Conservation (phyloP, 2,113 vertebrate species). For the Lagopus leucura region DNA sequence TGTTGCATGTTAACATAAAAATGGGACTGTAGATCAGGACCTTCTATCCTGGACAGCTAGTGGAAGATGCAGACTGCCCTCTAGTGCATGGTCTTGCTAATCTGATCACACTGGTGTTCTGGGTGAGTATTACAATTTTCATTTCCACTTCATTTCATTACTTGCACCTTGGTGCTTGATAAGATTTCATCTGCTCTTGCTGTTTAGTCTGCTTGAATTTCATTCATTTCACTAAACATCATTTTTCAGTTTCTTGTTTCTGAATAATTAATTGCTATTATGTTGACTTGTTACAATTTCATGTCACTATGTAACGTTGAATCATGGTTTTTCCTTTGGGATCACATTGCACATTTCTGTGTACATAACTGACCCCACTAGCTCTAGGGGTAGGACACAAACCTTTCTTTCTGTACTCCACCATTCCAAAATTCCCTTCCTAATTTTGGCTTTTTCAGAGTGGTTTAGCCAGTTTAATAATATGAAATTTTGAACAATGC, state of each 20-base stretch:
- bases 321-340: neutral
- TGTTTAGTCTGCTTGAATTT: neutral
- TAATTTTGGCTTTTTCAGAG: neutral
- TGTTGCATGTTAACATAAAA: fast-evolving
- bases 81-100: neutral
- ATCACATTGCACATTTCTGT: neutral
- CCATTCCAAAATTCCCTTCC: neutral
- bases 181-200: neutral
- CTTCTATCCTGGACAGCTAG: neutral
- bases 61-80: neutral
- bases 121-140: fast-evolving
- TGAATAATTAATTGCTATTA: neutral
- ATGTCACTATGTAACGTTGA: neutral
- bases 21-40: fast-evolving
- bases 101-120: fast-evolving
- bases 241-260: neutral
- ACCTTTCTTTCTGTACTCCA: neutral
- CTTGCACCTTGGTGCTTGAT: neutral
- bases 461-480: neutral
- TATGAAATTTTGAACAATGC: neutral
- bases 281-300: neutral
- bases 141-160: neutral
- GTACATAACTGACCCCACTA: neutral
- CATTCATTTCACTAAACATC: neutral
- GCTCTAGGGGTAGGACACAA: neutral